Conservation (phyloP, 2,113 vertebrate species). For the Potamarius usumacintae region DNA sequence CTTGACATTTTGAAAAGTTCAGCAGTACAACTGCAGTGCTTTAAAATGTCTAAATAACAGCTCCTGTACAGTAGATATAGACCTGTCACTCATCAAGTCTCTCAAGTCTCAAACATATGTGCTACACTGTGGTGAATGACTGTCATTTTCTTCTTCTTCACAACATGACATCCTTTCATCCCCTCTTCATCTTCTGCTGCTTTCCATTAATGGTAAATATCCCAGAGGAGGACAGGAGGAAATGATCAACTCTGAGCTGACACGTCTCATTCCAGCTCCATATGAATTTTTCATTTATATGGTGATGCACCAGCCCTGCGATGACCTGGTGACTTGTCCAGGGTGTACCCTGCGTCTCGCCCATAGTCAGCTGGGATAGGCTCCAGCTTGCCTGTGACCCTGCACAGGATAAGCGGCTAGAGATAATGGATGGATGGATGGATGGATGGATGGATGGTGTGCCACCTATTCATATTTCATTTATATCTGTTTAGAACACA, state of each 20-base stretch:
- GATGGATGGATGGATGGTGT: too few species aligned
- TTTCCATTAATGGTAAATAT: constrained; percentile 30
- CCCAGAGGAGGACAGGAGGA: constrained; percentile 7
- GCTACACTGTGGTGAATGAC: not conserved
- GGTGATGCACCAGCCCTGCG: not conserved
- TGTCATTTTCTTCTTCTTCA: not conserved
- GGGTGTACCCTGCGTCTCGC: too few species aligned
- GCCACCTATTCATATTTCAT: too few species aligned
- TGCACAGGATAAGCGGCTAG: too few species aligned
- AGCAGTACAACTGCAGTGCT: not conserved
- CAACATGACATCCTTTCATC: not conserved
- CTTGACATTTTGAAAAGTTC: constrained; percentile 11
- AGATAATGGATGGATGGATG: too few species aligned
- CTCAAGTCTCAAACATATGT: too few species aligned
- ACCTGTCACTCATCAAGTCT: not conserved
- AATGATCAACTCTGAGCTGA: not conserved
- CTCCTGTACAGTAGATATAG: not conserved
- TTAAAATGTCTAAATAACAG: not conserved
- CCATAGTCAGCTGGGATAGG: too few species aligned
- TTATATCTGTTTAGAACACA: too few species aligned
- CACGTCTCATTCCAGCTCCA: not conserved
- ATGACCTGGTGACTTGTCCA: too few species aligned
- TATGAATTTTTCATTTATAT: constrained; percentile 19
- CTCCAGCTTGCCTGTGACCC: too few species aligned
- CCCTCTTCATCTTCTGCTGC: constrained; percentile 10